Base-by-base conservation (phyloP, 2,797 vertebrate genomes). In the Artibeus jamaicensis region DNA sequence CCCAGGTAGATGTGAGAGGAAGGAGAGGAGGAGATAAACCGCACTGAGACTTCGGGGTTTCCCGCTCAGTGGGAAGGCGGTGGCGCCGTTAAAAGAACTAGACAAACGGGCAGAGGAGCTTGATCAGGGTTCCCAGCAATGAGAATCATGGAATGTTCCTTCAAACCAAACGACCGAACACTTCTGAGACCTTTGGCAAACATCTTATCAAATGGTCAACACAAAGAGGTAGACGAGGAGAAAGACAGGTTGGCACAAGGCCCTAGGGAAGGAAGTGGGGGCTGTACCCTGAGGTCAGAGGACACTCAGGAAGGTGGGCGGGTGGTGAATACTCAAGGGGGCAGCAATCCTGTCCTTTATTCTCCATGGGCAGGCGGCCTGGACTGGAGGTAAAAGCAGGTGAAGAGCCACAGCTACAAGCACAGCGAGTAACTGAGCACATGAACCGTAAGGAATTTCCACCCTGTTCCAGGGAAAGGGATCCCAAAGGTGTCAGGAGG, bases 131-230 rank as follows among this genome's bases (percentile, higher is more conserved):
- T 59, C 59, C 44, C 5, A 2, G 14, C 42, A n/a, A 37, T 4
- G 26, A 85, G 42, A 83, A 42, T 79, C 74, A 74, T 42, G 16
- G 74, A 76, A 71, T 37, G 22, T 6, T 65, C 76, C 19, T 86
- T 95, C 37, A 37, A 59, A 81, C 24, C 71, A 95, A 91, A 86
- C 44, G n/a, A 71, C 34, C 70, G 57, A 79, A 94, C 16, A 91
- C 24, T 62, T 39, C 39, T 62, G 39, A 42, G 39, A 39, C 19
- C 24, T 94, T 93, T n/a, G 15, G 71, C 18, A 89, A 89, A 79
- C 53, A 92, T 85, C 34, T 46, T 59, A 76, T 65, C 78, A 73
- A 73, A 77, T 0, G 48, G 81, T 48, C 79, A 91, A 62, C 53
- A 71, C 37, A 91, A 87, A 78, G n/a, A 46, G 84, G 3, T 59